phyloP scores from a whole-genome alignment of 2,888 invertebrate genomes.

The Pegoplata infirma region DNA sequence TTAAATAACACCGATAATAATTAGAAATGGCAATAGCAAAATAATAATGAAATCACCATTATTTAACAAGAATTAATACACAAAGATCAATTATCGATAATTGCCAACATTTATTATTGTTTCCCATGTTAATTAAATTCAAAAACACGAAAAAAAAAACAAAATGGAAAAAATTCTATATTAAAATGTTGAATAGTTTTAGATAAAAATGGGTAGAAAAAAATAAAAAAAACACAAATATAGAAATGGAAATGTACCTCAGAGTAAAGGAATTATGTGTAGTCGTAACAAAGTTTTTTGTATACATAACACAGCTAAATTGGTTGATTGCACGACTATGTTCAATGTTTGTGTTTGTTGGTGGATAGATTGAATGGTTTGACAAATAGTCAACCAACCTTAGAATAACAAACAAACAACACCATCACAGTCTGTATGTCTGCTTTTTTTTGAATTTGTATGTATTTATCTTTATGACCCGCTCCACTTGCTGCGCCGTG shows the following conservation, averaged over 20 bases:
- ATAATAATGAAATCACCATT: constrained; percentile 15
- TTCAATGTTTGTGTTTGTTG: background rate
- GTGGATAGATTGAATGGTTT: too few relatives aligned
- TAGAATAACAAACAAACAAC: constrained; percentile 21
- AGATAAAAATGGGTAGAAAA: background rate
- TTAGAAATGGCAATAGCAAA: background rate
- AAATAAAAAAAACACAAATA: background rate
- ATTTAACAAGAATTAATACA: constrained; percentile 26
- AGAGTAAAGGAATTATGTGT: constrained; percentile 1
- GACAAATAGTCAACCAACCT: constrained; percentile 44
- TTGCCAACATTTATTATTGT: background rate
- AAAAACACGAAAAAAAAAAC: background rate
- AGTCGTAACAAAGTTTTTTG: too few relatives aligned
- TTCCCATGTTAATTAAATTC: background rate
- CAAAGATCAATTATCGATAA: constrained; percentile 29
- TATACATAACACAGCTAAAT: too few relatives aligned
- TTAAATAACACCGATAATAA: background rate
- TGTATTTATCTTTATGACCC: constrained; percentile 53
- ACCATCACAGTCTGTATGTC: constrained; percentile 59
- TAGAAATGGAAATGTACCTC: background rate
- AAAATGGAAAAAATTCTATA: too few relatives aligned
- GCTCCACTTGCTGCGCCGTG: constrained; percentile 49
- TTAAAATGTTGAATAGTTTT: background rate
- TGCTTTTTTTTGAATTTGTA: constrained; percentile 43
- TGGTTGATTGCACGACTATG: too few relatives aligned